Conservation (phyloP, 2,113 vertebrate genomes). For the Chitala chitala region DNA sequence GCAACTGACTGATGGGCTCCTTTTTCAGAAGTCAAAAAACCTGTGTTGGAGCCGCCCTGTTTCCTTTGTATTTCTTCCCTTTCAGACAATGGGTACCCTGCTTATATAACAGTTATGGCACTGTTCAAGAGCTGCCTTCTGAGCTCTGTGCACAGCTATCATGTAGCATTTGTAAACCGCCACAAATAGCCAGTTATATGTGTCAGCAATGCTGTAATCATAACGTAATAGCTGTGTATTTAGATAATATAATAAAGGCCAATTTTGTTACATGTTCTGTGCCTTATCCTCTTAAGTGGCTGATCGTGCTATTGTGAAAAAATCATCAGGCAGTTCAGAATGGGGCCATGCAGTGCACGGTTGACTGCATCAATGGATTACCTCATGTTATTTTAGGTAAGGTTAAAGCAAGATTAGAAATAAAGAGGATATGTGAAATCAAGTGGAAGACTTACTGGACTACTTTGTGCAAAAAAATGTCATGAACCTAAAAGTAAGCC, state of each 20-base stretch:
- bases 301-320: no score
- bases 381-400: constrained; percentile 58
- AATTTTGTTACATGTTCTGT: no score
- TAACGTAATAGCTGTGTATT: neutral
- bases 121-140: neutral
- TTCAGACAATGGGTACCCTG: neutral
- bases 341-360: constrained; percentile 49
- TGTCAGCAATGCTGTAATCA: no score
- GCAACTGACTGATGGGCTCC: no score
- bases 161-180: no score
- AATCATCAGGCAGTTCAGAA: neutral
- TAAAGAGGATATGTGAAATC: constrained; percentile 61
- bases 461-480: constrained; percentile 51
- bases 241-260: no score
- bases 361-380: constrained; percentile 57
- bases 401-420: constrained; percentile 61
- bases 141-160: neutral
- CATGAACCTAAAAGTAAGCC: no score
- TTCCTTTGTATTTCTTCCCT: no score
- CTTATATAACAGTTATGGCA: neutral
- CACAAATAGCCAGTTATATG: no score
- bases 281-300: no score
- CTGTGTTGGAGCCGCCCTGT: no score
- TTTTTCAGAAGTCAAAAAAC: no score
- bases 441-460: constrained; percentile 55